Percentiles rank a stretch among this genome's conserved stretches.
phyloP scores from a whole-genome alignment of 2,797 vertebrate species.

The Cryptoblepharus egeriae region DNA sequence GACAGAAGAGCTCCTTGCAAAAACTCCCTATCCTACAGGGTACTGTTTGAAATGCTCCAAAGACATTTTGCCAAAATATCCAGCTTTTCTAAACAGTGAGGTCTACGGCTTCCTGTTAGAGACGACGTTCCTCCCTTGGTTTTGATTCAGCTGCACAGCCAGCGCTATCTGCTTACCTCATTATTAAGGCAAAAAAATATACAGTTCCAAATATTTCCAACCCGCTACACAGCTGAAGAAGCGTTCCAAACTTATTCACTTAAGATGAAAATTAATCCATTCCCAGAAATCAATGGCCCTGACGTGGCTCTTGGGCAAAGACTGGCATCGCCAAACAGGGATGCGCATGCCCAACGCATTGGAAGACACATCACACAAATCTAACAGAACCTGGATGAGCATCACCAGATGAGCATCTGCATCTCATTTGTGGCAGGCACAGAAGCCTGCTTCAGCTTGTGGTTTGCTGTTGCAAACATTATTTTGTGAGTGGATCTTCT shows the following conservation, averaged over 20 bases:
- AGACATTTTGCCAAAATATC: constrained; percentile 54
- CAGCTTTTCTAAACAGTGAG: constrained; percentile 59
- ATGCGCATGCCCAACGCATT: background rate
- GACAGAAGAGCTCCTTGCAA: constrained; percentile 67
- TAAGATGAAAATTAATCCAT: background rate
- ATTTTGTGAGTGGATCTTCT: background rate
- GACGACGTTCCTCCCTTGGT: constrained; percentile 41
- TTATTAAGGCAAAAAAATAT: background rate
- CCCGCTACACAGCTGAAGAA: background rate
- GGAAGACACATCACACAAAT: background rate
- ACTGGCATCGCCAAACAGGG: background rate
- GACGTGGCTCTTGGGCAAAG: background rate
- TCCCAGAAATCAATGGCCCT: background rate
- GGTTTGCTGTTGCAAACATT: background rate
- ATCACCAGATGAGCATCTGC: background rate
- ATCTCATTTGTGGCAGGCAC: background rate
- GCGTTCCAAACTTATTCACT: background rate
- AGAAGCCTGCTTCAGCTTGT: background rate
- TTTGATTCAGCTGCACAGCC: constrained; percentile 50
- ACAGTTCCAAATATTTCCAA: background rate
- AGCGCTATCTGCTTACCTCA: constrained; percentile 43
- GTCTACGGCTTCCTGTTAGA: constrained; percentile 51
- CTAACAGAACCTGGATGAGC: background rate
- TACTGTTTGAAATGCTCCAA: constrained; percentile 63
- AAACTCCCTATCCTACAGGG: constrained; percentile 61